A percentile compares a stretch with the other conserved stretches of the same genome.
These are phyloP conservation scores for Anneissia japonica DNA, from an alignment of 35 echinoderm and acorn worm genomes.

Conservation along the genomic window DNA sequence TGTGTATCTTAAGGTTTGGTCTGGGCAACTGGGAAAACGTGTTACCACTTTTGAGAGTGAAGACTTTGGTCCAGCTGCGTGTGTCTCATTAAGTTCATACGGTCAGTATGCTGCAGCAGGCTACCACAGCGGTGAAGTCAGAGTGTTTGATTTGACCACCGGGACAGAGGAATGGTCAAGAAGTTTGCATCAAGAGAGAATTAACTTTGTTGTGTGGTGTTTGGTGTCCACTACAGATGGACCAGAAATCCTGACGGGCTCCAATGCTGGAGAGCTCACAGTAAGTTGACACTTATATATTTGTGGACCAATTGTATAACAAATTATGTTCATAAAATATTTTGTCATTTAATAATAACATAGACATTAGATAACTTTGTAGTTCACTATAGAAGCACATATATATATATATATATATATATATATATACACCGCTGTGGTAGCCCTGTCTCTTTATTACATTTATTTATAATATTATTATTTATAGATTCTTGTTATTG, in stretches of 20 bases:
- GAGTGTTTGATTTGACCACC: slow-evolving; percentile 39
- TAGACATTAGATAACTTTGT: too few species aligned
- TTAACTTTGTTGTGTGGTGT: slow-evolving; percentile 56
- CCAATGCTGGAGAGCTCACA: slow-evolving; percentile 42
- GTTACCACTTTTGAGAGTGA: slow-evolving; percentile 22
- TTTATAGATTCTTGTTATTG: too few species aligned
- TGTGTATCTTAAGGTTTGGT: slow-evolving; percentile 77
- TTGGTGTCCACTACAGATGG: not conserved
- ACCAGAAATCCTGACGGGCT: slow-evolving; percentile 36
- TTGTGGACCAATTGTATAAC: not conserved
- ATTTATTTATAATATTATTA: too few species aligned
- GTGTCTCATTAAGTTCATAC: slow-evolving; percentile 43
- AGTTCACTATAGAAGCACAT: too few species aligned
- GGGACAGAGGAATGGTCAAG: slow-evolving; percentile 17
- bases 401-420: too few species aligned
- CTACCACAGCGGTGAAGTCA: slow-evolving; percentile 61
- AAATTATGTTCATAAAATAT: too few species aligned
- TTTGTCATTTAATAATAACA: too few species aligned
- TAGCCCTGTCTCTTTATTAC: too few species aligned
- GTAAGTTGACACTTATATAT: slow-evolving; percentile 37
- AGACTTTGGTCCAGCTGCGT: slow-evolving; percentile 25
- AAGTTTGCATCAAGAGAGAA: slow-evolving; percentile 39
- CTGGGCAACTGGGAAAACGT: slow-evolving; percentile 74
- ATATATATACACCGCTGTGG: too few species aligned
- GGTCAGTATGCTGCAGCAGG: slow-evolving; percentile 49